Base-by-base conservation (phyloP, 2,888 invertebrate genomes). In the Dysmachus trigonus region DNA sequence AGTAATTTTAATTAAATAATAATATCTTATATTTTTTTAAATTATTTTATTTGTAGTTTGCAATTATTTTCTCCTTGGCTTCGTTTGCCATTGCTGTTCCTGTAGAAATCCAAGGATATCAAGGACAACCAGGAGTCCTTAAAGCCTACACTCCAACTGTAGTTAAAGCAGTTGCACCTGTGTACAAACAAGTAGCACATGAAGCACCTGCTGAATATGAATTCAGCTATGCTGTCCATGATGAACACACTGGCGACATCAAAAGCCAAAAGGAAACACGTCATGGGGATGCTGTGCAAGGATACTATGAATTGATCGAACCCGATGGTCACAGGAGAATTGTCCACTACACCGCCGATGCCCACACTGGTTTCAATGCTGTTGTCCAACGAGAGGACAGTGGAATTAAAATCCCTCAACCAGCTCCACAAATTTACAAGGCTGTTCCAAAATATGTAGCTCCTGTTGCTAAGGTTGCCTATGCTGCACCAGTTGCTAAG, bases 281-380 rank as follows among this genome's bases (percentile, higher is more conserved):
- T 83, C 89, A 90, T 87, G 92, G 92, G 85, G 92, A 92, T 89
- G 89, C 89, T 74, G 92, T 92, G 47, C 90, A 92, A 86, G 92
- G 92, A 47, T 89, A 90, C 88, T 92, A 92, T 89, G 91, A 92
- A 71, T 89, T 92, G 41, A 89, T 92, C 81, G 92, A 92, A 86
- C 88, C 92, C 85, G 92, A 92, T 89, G 92, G 92, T 85, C 90
- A 90, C 87, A 91, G 90, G 88, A 90, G 92, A 87, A 91, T 90
- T 85, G 93, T 92, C 31, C 91, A 92, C 74, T 93, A 93, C 89
- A 91, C 91, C 83, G 92, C 92, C 86, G 92, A 92, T 89, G 89
- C 90, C 22, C 90, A 91, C 88, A 91, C 91, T 87, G 92, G 92
- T 87, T 93, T 93, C 90, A 92, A 92, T 88, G 92, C 93, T 82